Evolutionary conservation across 1,140 invertebrate species (phyloP), one percentile per base, ranked within the genome.

Genomic region (Eumaeus atala): DNA sequence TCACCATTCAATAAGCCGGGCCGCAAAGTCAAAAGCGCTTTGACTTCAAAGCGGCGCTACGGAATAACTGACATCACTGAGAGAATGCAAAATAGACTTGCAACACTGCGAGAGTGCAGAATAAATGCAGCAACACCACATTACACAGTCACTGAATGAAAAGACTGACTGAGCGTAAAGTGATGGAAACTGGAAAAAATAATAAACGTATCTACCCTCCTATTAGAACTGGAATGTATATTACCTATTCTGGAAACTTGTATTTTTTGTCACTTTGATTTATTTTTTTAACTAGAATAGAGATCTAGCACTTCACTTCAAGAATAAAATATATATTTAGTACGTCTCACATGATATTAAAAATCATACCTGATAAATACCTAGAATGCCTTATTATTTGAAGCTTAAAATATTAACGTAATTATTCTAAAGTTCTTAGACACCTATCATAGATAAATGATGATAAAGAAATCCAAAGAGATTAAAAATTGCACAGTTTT

Each of bases 101-200:
- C 68, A 76, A 71, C 72, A 75, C 64, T 66, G 71, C 66, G 71
- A 77, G 77, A 84, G 78, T 75, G 77, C 70, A 86, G 82, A 85
- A 84, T 84, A 85, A 86, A 86, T 83, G 80, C 70, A 61, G 64
- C 80, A 74, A 79, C 77, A 77, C 60, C 78, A 66, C 70, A 86
- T 86, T 78, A 86, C 83, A 84, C 71, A 81, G 77, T 71, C 80
- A 86, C 60, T 84, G 83, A 80, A 81, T 85, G 74, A 84, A 84
- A 81, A 82, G 72, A 70, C 77, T 79, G 74, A 75, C 77, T 56
- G 77, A 78, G 78, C 80, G 75, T 82, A 72, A 84, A 86, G 77
- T 81, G 77, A 80, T 78, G 75, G 78, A 83, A 82, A 77, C 74
- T 81, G 76, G 74, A 81, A 82, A 80, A 86, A 83, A 78, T 76